Evolutionary conservation across 2,113 vertebrate species (phyloP).

Genomic region (Speoplatyrhinus poulsoni): DNA sequence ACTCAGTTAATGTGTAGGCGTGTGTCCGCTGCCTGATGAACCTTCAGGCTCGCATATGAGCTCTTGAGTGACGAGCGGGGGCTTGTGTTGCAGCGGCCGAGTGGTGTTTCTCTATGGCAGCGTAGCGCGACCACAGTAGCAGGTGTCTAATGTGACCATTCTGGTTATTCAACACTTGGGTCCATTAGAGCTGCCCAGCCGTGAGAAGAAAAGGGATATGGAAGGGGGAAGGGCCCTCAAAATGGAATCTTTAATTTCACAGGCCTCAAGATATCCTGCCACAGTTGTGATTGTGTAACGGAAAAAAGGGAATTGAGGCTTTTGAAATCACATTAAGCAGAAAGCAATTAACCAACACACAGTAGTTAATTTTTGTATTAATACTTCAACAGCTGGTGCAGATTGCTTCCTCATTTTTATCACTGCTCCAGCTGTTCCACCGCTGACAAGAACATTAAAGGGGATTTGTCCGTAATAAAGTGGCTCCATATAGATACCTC

Average conservation of each 20-base stretch:
- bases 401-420: conserved; percentile 76
- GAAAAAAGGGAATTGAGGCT: conserved; percentile 74
- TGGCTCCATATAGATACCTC: conserved; percentile 72
- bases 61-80: conserved; percentile 64
- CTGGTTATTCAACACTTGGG: conserved; percentile 78
- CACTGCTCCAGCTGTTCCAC: conserved; percentile 76
- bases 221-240: conserved; percentile 55
- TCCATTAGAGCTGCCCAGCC: conserved; percentile 75
- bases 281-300: conserved; percentile 69
- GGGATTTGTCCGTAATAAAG: conserved; percentile 78
- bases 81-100: conserved; percentile 58
- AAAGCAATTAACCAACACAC: conserved; percentile 81
- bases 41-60: conserved; percentile 60
- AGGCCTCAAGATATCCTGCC: conserved; percentile 71
- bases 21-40: conserved; percentile 51
- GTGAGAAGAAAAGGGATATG: conserved; percentile 63
- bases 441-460: conserved; percentile 76
- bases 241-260: conserved; percentile 78
- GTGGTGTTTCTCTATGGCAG: conserved; percentile 52
- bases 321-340: conserved; percentile 81
- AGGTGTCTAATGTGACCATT: conserved; percentile 80
- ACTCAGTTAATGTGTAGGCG: conserved; percentile 57
- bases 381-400: conserved; percentile 78
- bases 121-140: conserved; percentile 65
- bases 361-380: conserved; percentile 81